Evolutionary conservation across 2,888 invertebrate genomes (phyloP), one percentile per base, ranked within the genome.

Genomic region (Geotrupes spiniger): DNA sequence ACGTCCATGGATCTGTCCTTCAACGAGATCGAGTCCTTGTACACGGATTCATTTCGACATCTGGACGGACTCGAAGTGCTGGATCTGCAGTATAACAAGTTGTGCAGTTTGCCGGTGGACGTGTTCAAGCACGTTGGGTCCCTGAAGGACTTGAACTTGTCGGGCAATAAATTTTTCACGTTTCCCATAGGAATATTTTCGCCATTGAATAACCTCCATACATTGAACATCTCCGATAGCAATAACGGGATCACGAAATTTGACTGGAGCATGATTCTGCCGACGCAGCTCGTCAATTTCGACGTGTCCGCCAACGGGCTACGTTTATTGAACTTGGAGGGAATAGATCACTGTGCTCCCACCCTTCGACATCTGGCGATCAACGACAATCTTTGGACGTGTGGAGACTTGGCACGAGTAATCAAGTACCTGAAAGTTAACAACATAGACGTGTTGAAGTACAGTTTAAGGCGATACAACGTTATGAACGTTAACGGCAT

Each of bases 401-500:
- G 72, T 43, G 53, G 3, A 43, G 58, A 11, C 50, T 72, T 41
- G 58, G 54, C 14, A 65, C 63, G 48, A 45, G 66, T 9, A n/a
- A 46, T 72, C 10, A 61, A 58, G 46, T 64, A 62, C 54, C 64
- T 69, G 31, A 66, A 65, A 47, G 57, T 39, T 9, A 60, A 61
- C 14, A 50, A 55, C 26, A 54, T 70, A 8, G 54, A 57, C 45
- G 57, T 61, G 8, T 60, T 66, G 4, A 59, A 59, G 25, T 64
- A 61, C 36, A 49, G 53, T 4, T 45, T 46, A 17, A 61, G 62
- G 4, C 55, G 62, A 28, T 70, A 64, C 52, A 58, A 67, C 11
- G 59, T 66, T 14, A 66, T 64, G 36, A 71, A 71, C 52, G 61
- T 71, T 38, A 63, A 66, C 36, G 71, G 71, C 0, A 64, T 71